A percentile compares a stretch with the other conserved stretches of the same genome.
phyloP scores from a whole-genome alignment of 2,888 invertebrate species.

The Punctoribates punctum region DNA sequence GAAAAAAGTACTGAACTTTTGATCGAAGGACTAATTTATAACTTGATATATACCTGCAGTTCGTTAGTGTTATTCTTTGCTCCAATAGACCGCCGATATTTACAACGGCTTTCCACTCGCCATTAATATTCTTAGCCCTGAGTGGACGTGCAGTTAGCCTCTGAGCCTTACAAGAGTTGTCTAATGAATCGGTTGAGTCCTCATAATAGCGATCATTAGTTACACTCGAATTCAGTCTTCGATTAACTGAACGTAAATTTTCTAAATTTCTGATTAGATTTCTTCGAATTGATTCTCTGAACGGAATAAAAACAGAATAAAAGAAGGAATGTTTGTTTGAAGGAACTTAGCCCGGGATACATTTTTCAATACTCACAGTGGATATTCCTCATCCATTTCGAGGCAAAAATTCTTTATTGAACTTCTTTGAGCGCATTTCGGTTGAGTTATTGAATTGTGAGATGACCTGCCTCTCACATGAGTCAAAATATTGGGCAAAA shows the following conservation, averaged over 20 bases:
- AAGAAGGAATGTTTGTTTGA: not conserved
- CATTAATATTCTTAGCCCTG: slow-evolving; percentile 44
- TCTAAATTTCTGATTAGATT: not conserved
- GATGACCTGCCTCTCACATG: not conserved
- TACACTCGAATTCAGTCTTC: not conserved
- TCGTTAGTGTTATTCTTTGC: slow-evolving; percentile 13
- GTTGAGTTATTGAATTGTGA: not conserved
- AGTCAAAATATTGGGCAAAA: slow-evolving; percentile 1
- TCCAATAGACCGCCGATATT: slow-evolving; percentile 38
- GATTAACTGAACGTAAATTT: slow-evolving; percentile 1
- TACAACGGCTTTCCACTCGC: slow-evolving; percentile 46
- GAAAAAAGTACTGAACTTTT: not conserved
- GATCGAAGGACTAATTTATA: not conserved
- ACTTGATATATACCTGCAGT: slow-evolving; percentile 5
- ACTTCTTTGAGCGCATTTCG: slow-evolving; percentile 1
- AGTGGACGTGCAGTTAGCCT: slow-evolving; percentile 34
- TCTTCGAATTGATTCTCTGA: slow-evolving; percentile 8
- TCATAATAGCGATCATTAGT: not conserved
- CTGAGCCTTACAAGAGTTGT: not conserved
- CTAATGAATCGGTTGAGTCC: not conserved
- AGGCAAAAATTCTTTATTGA: slow-evolving; percentile 17
- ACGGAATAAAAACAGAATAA: not conserved
- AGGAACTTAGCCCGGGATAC: not conserved
- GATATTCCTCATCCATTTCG: not conserved
- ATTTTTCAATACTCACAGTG: slow-evolving; percentile 2